These are phyloP conservation scores for Actias luna DNA, from an alignment of 2,888 invertebrate species.

Conservation along the genomic window DNA sequence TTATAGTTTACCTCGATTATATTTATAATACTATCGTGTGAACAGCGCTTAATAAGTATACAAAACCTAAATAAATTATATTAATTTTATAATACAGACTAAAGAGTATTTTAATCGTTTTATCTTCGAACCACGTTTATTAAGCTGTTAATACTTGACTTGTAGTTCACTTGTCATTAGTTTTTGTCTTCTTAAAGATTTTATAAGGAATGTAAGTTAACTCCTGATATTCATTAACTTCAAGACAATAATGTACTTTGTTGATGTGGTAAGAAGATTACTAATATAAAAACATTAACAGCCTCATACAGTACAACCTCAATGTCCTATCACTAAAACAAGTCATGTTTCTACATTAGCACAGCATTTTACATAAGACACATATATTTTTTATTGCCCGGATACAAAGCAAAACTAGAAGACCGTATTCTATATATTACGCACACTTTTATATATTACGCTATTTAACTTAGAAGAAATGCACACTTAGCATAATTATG, in stretches of 20 bases:
- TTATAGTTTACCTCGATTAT: not conserved
- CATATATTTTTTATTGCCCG: conserved; percentile 59
- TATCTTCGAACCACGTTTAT: conserved; percentile 27
- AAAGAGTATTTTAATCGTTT: conserved; percentile 46
- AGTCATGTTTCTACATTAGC: conserved; percentile 47
- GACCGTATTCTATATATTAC: conserved; percentile 5
- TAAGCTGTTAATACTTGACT: not conserved
- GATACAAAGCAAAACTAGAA: conserved; percentile 19
- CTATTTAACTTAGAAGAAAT: conserved; percentile 19
- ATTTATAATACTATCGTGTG: conserved; percentile 19
- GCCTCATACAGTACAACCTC: conserved; percentile 70
- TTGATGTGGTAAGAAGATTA: conserved; percentile 42
- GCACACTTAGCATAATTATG: conserved; percentile 1
- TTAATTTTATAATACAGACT: conserved; percentile 25
- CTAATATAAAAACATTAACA: conserved; percentile 50
- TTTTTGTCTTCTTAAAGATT: not conserved
- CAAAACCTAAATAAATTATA: conserved; percentile 29
- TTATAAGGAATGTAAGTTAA: not conserved
- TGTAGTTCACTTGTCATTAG: not conserved
- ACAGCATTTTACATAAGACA: conserved; percentile 71
- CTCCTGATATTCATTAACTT: not conserved
- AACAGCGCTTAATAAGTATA: conserved; percentile 24
- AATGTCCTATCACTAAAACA: conserved; percentile 48
- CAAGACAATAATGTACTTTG: not conserved
- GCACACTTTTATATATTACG: conserved; percentile 4